A percentile compares a stretch with the other conserved stretches of the same genome.
Evolutionary conservation across 2,113 vertebrate species (phyloP).

Genomic region (Conger conger): DNA sequence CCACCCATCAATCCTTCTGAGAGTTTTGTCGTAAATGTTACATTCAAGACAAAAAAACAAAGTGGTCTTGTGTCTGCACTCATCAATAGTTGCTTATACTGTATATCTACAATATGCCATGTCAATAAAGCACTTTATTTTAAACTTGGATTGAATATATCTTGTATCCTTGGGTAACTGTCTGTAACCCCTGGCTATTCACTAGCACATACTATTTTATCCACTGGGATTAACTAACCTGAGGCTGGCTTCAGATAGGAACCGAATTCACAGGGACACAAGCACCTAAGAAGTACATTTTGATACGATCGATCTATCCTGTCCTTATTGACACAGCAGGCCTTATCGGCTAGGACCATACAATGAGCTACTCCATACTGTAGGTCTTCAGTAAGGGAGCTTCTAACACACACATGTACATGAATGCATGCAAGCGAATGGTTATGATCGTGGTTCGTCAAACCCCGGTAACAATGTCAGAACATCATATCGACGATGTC

Average conservation of each 20-base stretch:
- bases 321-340: neutral
- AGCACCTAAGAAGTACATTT: neutral
- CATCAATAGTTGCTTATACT: neutral
- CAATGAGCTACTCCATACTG: neutral
- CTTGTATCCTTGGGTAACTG: neutral
- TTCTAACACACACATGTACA: neutral
- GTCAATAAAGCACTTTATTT: neutral
- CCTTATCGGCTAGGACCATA: neutral
- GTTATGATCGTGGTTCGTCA: neutral
- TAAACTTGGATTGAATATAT: neutral
- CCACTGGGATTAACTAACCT: neutral
- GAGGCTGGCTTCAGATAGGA: neutral
- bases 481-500: neutral
- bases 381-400: neutral
- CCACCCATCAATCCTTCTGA: no score
- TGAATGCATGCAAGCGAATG: neutral
- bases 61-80: no score
- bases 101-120: neutral
- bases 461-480: neutral
- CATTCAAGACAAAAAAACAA: no score
- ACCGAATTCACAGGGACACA: neutral
- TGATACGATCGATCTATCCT: neutral
- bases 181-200: neutral
- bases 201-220: neutral
- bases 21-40: no score